A percentile compares a stretch with the other conserved stretches of the same genome.
Evolutionary conservation across 2,888 invertebrate genomes (phyloP).

Genomic region (Spilarctia lutea): DNA sequence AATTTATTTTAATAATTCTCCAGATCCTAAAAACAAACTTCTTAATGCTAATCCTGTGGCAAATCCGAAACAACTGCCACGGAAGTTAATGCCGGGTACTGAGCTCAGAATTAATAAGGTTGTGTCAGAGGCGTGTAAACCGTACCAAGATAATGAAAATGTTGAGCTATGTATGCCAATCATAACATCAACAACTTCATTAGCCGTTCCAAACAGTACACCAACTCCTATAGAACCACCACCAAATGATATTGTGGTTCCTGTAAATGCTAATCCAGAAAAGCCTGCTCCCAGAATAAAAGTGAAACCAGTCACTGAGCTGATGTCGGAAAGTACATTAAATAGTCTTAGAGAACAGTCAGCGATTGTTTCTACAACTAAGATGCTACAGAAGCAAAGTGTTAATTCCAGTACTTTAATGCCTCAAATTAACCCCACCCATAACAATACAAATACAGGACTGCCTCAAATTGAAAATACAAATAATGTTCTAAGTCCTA

Average conservation of each 20-base stretch:
- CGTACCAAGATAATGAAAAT: slow-evolving; percentile 26
- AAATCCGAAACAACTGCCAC: slow-evolving; percentile 77
- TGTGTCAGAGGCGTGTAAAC: slow-evolving; percentile 8
- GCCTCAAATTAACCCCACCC: neutral
- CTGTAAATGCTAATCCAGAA: slow-evolving; percentile 8
- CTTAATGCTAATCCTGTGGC: slow-evolving; percentile 72
- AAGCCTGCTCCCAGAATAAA: slow-evolving; percentile 68
- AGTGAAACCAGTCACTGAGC: slow-evolving; percentile 75
- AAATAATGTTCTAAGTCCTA: slow-evolving; percentile 12
- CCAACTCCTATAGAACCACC: slow-evolving; percentile 20
- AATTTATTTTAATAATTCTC: slow-evolving; percentile 28
- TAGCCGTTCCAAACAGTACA: slow-evolving; percentile 53
- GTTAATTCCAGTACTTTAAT: neutral
- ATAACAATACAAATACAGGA: neutral
- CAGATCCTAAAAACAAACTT: slow-evolving; percentile 48
- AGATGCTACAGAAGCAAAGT: slow-evolving; percentile 13
- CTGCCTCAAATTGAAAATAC: slow-evolving; percentile 11
- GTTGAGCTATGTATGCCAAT: slow-evolving; percentile 62
- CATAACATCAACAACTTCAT: slow-evolving; percentile 70
- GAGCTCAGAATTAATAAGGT: slow-evolving; percentile 31
- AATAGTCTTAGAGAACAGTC: slow-evolving; percentile 43
- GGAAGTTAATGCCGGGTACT: slow-evolving; percentile 38
- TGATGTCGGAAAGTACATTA: slow-evolving; percentile 67
- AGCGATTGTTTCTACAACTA: slow-evolving; percentile 11
- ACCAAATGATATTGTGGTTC: slow-evolving; percentile 12